phyloP scores from a whole-genome alignment of 2,113 vertebrate genomes.

The Accipiter cooperii region DNA sequence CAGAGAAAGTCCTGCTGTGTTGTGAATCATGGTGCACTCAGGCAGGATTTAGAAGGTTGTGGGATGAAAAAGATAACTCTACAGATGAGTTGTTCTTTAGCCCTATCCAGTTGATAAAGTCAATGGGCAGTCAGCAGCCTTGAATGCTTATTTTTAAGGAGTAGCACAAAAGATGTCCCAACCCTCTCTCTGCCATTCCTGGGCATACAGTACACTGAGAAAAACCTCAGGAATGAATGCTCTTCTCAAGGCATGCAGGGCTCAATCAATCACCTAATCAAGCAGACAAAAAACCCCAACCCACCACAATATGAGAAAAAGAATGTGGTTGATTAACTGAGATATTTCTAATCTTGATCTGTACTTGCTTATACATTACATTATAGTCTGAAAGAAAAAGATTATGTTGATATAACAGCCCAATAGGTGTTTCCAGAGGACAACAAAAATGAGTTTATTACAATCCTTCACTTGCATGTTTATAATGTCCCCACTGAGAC shows the following conservation, averaged over 20 bases:
- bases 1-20: neutral
- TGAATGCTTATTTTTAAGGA: neutral
- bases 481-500: neutral
- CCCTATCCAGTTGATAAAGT: neutral
- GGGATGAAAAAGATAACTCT: neutral
- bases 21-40: neutral
- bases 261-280: constrained; percentile 32
- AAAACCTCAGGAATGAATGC: neutral
- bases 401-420: constrained; percentile 1
- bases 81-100: neutral
- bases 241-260: neutral
- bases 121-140: neutral
- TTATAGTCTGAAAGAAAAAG: constrained; percentile 26
- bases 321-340: constrained; percentile 6
- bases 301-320: neutral
- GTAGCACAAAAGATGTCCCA: neutral
- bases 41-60: neutral
- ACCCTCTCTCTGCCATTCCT: neutral
- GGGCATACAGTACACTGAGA: neutral
- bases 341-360: constrained; percentile 3
- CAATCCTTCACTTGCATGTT: neutral
- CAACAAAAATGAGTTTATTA: neutral
- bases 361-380: neutral
- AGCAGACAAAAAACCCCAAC: constrained; percentile 20
- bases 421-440: neutral